A percentile compares a stretch with the other conserved stretches of the same genome.
Evolutionary conservation across 2,888 invertebrate species (phyloP).

Genomic region (Caenorhabditis becei): DNA sequence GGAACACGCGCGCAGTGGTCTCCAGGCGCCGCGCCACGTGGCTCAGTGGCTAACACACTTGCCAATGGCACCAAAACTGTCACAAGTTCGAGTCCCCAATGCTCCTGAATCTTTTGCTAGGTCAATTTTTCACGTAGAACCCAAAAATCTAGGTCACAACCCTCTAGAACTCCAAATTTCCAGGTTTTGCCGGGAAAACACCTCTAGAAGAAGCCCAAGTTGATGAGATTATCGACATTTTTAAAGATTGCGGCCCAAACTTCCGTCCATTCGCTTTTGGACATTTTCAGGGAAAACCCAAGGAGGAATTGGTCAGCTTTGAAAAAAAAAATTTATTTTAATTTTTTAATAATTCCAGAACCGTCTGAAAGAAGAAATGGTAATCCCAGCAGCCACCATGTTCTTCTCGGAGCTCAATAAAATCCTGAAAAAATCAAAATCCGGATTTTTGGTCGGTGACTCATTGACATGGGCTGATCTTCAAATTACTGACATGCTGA

Average conservation of each 20-base stretch:
- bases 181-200: conserved; percentile 27
- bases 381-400: conserved; percentile 12
- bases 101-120: no score
- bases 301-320: conserved; percentile 12
- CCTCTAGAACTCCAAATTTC: neutral
- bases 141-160: no score
- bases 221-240: conserved; percentile 25
- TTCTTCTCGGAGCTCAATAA: conserved; percentile 18
- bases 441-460: conserved; percentile 43
- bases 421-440: conserved; percentile 28
- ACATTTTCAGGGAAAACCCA: neutral
- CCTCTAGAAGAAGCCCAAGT: conserved; percentile 16
- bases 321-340: no score
- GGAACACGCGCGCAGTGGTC: no score
- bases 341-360: conserved; percentile 9
- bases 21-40: no score
- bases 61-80: no score
- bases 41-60: no score
- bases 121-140: no score
- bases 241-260: conserved; percentile 29
- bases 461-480: conserved; percentile 49
- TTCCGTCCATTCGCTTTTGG: conserved; percentile 16
- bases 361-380: conserved; percentile 11
- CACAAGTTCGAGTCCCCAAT: no score
- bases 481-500: conserved; percentile 37